phyloP scores from a whole-genome alignment of 2,888 invertebrate species.

The Crepidodera aurea region DNA sequence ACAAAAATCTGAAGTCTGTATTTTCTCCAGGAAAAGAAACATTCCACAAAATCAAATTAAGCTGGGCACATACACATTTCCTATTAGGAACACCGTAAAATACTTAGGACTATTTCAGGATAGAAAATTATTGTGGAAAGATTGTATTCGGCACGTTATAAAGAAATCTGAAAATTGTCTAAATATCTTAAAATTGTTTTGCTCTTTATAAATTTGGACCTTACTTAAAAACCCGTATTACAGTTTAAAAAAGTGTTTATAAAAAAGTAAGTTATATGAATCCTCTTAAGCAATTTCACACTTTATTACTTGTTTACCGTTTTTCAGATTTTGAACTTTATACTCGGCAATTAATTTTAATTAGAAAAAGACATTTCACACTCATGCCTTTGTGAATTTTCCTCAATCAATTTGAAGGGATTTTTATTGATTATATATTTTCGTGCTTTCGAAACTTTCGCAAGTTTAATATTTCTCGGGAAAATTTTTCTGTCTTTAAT shows the following conservation, averaged over 20 bases:
- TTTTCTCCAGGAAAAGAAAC: background rate
- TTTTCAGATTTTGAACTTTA: slow-evolving; percentile 26
- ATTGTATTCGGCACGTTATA: background rate
- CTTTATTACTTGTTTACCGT: slow-evolving; percentile 17
- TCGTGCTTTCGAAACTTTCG: slow-evolving; percentile 16
- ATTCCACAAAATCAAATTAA: background rate
- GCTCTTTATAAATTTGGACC: no score
- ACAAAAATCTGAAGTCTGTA: no score
- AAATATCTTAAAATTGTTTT: background rate
- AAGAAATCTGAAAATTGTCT: background rate
- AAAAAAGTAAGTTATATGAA: no score
- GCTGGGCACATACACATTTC: background rate
- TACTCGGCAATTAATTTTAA: slow-evolving; percentile 30
- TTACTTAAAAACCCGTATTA: no score
- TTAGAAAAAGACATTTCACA: slow-evolving; percentile 32
- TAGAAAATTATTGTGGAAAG: background rate
- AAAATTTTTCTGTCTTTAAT: slow-evolving; percentile 11
- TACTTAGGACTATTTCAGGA: slow-evolving; percentile 1
- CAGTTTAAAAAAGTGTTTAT: no score
- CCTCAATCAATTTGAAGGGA: slow-evolving; percentile 20
- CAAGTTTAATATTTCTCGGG: slow-evolving; percentile 11
- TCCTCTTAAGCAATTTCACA: slow-evolving; percentile 8
- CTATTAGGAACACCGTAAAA: background rate
- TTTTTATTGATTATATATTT: slow-evolving; percentile 31
- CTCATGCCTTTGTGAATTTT: slow-evolving; percentile 25